Evolutionary conservation across 2,797 vertebrate species (phyloP), one percentile per base, ranked within the genome.

Genomic region (Myiotriccus ornatus): DNA sequence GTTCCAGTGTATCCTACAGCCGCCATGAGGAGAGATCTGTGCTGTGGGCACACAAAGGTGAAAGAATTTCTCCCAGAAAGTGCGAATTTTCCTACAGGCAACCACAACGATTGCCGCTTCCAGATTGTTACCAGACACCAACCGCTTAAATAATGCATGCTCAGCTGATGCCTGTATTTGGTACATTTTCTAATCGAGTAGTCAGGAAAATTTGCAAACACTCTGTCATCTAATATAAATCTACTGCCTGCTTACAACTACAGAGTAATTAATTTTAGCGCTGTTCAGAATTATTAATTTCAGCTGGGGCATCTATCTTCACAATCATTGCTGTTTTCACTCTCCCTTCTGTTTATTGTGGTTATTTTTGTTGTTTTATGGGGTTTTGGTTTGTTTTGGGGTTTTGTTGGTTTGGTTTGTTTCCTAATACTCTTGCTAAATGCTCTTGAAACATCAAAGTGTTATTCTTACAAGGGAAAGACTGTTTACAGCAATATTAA

Each of bases 141-240:
- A 97, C 94, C 96, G 97, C 97, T 98, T 98, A 98, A 98, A 98
- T 98, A 98, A 98, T 97, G 96, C 97, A 98, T 97, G 98, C 97
- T 98, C 83, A 25, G 95, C 96, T 98, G 97, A 97, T 81, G 95
- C 96, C 94, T 97, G 84, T 95, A 93, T 96, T 98, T 97, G 97
- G 93, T 96, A 96, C 95, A 94, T 97, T 97, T 98, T 97, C 98
- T 98, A 97, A 98, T 97, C 91, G 94, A 97, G 95, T 96, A 97
- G 97, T 98, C 97, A 97, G 97, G 96, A 95, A 98, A 97, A 98
- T 98, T 97, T 97, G 97, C 97, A 97, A 98, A 98, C 97, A 97
- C 95, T 97, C 96, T 98, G 97, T 97, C 97, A 97, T 97, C 98
- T 98, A 96, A 96, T 95, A 97, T 98, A 98, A 97, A 97, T 97